These are phyloP conservation scores for Sinocyclocheilus maitianheensis DNA, from an alignment of 2,113 vertebrate species.

Conservation along the genomic window DNA sequence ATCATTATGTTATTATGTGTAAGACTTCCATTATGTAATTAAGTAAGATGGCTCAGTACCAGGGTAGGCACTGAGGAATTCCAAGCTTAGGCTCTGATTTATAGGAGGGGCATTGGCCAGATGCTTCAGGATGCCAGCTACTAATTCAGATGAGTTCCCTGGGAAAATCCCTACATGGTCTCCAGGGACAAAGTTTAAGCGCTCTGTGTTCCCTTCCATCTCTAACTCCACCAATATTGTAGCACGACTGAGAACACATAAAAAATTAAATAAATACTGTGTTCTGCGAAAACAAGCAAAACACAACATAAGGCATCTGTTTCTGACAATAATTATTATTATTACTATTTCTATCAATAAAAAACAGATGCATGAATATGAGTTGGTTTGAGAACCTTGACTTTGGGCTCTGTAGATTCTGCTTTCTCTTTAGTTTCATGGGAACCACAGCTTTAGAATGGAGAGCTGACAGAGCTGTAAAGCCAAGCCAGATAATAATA, in stretches of 20 bases:
- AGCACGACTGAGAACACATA: constrained; percentile 67
- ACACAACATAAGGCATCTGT: background rate
- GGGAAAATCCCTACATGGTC: constrained; percentile 83
- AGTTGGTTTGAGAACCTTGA: constrained; percentile 76
- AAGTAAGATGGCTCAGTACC: constrained; percentile 64
- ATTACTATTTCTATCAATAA: background rate
- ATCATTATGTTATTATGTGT: constrained; percentile 8
- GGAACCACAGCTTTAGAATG: constrained; percentile 78
- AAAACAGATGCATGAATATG: background rate
- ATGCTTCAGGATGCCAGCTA: constrained; percentile 75
- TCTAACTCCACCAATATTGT: constrained; percentile 81
- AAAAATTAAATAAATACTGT: background rate
- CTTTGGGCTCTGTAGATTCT: constrained; percentile 77
- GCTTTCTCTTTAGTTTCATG: constrained; percentile 77
- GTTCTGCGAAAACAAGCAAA: background rate
- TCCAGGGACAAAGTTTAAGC: constrained; percentile 76
- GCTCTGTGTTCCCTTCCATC: constrained; percentile 58
- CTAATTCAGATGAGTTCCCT: constrained; percentile 73
- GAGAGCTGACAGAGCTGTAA: constrained; percentile 74
- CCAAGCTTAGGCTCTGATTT: constrained; percentile 74
- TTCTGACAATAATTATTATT: background rate
- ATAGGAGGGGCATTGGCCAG: constrained; percentile 69
- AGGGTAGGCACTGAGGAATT: constrained; percentile 62
- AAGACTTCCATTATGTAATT: constrained; percentile 1
- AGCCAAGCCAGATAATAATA: constrained; percentile 20